phyloP scores from a whole-genome alignment of 2,888 invertebrate genomes.

The Pteria penguin region DNA sequence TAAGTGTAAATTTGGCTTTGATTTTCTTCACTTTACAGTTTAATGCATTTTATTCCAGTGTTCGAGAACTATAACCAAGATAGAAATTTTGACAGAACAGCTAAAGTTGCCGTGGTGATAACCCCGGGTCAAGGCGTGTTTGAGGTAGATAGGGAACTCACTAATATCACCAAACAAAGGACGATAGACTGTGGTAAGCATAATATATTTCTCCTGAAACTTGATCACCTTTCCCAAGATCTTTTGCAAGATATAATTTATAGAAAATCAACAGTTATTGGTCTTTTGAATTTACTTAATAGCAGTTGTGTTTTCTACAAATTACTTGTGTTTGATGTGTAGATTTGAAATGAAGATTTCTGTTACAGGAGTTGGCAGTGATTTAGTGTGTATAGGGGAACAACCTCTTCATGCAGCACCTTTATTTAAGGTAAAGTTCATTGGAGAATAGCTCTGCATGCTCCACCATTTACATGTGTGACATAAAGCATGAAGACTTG shows the following conservation, averaged over 20 bases:
- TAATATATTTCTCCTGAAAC: neutral
- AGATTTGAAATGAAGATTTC: neutral
- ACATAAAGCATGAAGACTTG: no score
- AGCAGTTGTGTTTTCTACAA: no score
- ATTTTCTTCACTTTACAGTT: no score
- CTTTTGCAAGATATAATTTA: no score
- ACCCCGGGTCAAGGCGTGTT: slow-evolving; percentile 99
- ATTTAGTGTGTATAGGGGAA: slow-evolving; percentile 98
- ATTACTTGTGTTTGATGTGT: no score
- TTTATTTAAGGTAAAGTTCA: slow-evolving; percentile 86
- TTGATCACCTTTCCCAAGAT: no score
- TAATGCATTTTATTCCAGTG: slow-evolving; percentile 84
- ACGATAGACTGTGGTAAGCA: slow-evolving; percentile 95
- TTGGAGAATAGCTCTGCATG: no score
- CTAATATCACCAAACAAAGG: slow-evolving; percentile 98
- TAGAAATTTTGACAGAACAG: slow-evolving; percentile 98
- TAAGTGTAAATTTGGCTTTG: no score
- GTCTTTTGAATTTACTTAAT: no score
- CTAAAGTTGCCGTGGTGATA: slow-evolving; percentile 97
- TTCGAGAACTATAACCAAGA: slow-evolving; percentile 99
- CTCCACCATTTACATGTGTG: no score
- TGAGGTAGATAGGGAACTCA: slow-evolving; percentile 97
- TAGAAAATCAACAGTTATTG: no score
- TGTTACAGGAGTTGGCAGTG: slow-evolving; percentile 89
- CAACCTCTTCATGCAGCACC: slow-evolving; percentile 99